These are phyloP conservation scores for Tetragonula carbonaria DNA, from an alignment of 2,888 invertebrate species.

Conservation along the genomic window DNA sequence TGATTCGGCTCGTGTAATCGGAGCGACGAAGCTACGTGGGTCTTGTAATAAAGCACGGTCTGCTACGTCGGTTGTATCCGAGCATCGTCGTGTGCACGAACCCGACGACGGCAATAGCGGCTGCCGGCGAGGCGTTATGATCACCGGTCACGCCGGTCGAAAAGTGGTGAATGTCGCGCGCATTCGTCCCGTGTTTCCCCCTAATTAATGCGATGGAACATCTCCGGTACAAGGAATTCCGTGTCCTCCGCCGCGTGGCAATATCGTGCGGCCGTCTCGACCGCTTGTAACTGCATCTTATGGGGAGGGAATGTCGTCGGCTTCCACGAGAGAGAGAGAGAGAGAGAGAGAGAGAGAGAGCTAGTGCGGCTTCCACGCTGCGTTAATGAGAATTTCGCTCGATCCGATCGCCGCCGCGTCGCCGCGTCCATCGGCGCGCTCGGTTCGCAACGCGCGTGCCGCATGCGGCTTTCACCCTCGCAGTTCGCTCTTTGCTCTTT, in stretches of 20 bases:
- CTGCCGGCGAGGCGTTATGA: constrained; percentile 16
- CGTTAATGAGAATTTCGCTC: constrained; percentile 67
- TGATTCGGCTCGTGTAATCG: background rate
- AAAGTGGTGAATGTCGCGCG: constrained; percentile 56
- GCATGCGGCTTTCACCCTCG: background rate
- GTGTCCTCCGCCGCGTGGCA: constrained; percentile 48
- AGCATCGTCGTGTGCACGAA: background rate
- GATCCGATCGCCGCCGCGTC: constrained; percentile 9
- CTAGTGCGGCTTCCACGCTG: constrained; percentile 36
- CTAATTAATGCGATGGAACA: constrained; percentile 66
- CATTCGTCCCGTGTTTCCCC: constrained; percentile 54
- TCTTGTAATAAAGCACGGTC: constrained; percentile 10
- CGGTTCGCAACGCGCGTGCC: constrained; percentile 4
- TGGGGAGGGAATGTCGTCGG: constrained; percentile 52
- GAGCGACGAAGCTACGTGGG: background rate
- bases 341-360: background rate
- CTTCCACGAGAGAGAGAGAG: background rate
- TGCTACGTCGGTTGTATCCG: background rate
- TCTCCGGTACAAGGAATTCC: constrained; percentile 56
- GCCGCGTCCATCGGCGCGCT: background rate
- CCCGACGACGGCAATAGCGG: background rate
- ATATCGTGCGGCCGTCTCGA: constrained; percentile 52
- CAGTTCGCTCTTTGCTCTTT: background rate
- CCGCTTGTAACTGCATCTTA: constrained; percentile 56
- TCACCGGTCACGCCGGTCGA: constrained; percentile 31